Conservation (phyloP, 2,888 invertebrate genomes). For the Pandemis corylana region DNA sequence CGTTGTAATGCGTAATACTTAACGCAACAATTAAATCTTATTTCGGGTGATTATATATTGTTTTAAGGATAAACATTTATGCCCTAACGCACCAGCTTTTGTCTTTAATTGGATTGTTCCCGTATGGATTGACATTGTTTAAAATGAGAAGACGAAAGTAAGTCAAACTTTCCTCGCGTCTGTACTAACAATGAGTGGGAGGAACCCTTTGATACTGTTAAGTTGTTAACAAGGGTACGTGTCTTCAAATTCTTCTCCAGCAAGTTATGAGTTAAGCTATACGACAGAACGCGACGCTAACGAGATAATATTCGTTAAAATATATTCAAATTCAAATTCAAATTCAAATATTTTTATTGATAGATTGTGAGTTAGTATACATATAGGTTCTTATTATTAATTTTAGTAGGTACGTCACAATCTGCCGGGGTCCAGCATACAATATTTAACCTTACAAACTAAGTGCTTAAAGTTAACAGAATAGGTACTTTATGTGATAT, state of each 20-base stretch:
- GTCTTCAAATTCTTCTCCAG: neutral
- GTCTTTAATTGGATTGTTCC: conserved; percentile 33
- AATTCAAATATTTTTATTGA: no score
- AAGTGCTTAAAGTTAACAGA: no score
- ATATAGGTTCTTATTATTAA: no score
- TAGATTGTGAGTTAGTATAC: no score
- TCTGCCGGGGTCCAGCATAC: no score
- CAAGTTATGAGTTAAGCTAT: neutral
- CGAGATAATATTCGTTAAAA: neutral
- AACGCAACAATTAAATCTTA: conserved; percentile 26
- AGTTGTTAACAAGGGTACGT: neutral
- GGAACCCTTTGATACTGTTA: neutral
- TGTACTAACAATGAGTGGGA: neutral
- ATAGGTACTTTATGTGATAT: no score
- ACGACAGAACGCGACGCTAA: neutral
- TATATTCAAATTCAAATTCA: no score
- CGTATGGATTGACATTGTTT: conserved; percentile 6
- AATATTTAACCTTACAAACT: no score
- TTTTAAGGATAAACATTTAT: conserved; percentile 29
- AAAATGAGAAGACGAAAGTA: conserved; percentile 18
- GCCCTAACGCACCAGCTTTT: conserved; percentile 26
- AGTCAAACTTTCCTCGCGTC: conserved; percentile 23
- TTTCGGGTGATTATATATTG: conserved; percentile 32
- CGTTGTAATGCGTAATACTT: conserved; percentile 16
- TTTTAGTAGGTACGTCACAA: no score